Percentiles rank a stretch among this genome's conserved stretches.
Conservation (phyloP, 1,140 invertebrate genomes). For the Lordiphosa clarofinis region DNA sequence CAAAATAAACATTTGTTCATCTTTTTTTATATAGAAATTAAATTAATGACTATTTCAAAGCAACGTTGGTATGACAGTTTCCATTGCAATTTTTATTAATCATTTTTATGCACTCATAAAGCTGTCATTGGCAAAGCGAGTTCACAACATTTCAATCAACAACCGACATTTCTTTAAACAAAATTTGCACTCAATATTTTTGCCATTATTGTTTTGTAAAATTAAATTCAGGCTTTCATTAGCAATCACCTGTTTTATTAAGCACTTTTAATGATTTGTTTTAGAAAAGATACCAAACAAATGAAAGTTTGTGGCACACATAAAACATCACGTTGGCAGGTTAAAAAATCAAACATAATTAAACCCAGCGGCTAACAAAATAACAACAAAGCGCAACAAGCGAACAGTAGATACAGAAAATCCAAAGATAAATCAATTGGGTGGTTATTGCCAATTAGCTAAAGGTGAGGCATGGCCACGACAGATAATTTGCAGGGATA, state of each 20-base stretch:
- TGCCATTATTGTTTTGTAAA: no score
- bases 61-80: conserved; percentile 28
- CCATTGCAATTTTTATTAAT: conserved; percentile 41
- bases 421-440: no score
- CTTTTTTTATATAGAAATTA: conserved; percentile 22
- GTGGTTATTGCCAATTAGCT: no score
- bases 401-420: no score
- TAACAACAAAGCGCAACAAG: conserved; percentile 3
- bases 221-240: no score
- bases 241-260: no score
- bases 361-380: not conserved
- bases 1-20: conserved; percentile 30
- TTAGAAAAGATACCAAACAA: not conserved
- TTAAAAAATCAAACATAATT: no score
- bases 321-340: no score
- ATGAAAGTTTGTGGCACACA: not conserved
- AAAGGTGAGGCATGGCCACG: no score
- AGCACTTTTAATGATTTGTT: no score
- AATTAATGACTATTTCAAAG: conserved; percentile 30
- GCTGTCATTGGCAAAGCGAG: conserved; percentile 30
- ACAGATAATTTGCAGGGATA: no score
- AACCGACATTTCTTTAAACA: conserved; percentile 2
- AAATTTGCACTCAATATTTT: not conserved
- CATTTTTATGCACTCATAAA: conserved; percentile 38
- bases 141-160: conserved; percentile 41